These are phyloP conservation scores for Oscheius sp. DNA, from an alignment of 2,888 invertebrate genomes.

Conservation along the genomic window DNA sequence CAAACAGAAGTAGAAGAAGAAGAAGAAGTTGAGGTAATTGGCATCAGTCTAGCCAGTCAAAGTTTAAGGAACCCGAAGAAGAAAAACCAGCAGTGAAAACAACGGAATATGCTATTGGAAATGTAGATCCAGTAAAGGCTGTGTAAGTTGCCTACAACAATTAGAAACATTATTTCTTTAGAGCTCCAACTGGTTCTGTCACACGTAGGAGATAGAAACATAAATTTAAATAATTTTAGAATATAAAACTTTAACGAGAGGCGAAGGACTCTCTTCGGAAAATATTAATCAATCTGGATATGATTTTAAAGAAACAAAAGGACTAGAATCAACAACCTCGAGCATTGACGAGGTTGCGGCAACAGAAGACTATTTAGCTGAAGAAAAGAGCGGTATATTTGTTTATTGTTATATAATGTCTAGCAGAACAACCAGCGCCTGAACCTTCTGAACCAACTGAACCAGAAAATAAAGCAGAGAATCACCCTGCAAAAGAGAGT, in stretches of 20 bases:
- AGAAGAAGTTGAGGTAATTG: not conserved
- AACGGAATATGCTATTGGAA: conserved; percentile 10
- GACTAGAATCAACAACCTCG: not conserved
- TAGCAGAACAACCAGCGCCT: no score
- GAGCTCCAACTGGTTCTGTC: not conserved
- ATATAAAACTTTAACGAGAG: conserved; percentile 18
- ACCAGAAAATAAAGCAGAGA: not conserved
- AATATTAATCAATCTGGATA: conserved; percentile 1
- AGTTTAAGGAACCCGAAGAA: not conserved
- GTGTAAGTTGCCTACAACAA: not conserved
- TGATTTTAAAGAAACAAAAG: not conserved
- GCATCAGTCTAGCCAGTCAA: no score
- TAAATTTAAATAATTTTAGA: not conserved
- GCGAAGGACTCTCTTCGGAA: conserved; percentile 3
- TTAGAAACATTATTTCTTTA: not conserved
- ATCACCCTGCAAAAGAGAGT: not conserved
- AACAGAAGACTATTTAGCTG: conserved; percentile 6
- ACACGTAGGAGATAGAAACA: not conserved
- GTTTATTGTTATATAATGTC: not conserved
- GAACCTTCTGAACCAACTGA: not conserved
- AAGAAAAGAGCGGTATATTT: not conserved
- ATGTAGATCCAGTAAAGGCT: not conserved
- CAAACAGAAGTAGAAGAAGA: not conserved
- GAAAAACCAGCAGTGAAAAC: not conserved
- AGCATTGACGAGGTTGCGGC: not conserved